Conservation (phyloP, 2,113 vertebrate species). For the Cnemophilus loriae region DNA sequence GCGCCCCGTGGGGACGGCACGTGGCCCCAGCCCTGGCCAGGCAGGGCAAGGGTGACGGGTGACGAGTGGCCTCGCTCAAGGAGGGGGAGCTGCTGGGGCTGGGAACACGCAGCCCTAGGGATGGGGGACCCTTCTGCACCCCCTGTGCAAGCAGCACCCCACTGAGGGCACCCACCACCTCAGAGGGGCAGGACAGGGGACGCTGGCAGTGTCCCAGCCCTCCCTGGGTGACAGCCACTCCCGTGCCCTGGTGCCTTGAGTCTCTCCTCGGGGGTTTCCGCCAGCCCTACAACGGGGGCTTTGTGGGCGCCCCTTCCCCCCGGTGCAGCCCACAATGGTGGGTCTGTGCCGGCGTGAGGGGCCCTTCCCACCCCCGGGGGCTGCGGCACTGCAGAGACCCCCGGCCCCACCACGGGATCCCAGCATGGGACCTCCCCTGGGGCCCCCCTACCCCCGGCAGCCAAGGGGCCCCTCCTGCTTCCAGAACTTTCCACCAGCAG, state of each 20-base stretch:
- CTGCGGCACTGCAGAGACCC: neutral
- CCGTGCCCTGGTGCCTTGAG: neutral
- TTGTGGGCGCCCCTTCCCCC: neutral
- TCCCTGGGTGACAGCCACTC: neutral
- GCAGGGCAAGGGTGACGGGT: constrained; percentile 2
- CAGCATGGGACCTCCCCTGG: neutral
- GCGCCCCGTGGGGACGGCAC: neutral
- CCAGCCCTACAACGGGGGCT: constrained; percentile 16
- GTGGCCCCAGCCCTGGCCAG: neutral
- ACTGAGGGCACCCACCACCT: neutral
- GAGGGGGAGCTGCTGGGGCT: neutral
- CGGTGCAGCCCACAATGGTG: neutral
- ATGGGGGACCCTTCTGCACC: neutral
- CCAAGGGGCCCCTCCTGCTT: neutral
- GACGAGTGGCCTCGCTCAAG: neutral
- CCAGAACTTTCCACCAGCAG: neutral
- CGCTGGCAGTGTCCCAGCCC: neutral
- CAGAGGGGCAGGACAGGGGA: neutral
- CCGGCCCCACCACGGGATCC: neutral
- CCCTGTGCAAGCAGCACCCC: neutral
- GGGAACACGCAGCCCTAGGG: neutral
- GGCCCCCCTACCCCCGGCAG: rapidly evolving
- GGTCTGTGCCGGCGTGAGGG: neutral
- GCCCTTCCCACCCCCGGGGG: neutral
- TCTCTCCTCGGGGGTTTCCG: neutral